phyloP scores from a whole-genome alignment of 2,797 vertebrate genomes.

The Ispidina picta region DNA sequence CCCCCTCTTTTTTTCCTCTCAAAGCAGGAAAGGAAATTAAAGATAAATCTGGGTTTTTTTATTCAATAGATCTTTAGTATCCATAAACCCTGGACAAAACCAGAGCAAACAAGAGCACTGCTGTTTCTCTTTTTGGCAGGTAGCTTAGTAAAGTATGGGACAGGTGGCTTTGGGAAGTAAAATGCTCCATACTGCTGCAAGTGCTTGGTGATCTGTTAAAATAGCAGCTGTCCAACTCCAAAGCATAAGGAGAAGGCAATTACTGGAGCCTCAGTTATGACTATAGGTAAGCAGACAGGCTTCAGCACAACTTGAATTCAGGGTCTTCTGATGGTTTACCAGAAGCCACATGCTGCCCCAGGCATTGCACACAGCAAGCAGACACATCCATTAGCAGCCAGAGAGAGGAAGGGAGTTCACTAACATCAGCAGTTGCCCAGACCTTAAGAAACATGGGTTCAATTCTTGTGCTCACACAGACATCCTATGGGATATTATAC shows the following conservation, averaged over 20 bases:
- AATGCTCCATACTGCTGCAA: neutral
- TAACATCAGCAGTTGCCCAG: neutral
- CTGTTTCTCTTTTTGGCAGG: constrained; percentile 16
- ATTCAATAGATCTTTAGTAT: neutral
- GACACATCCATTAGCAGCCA: neutral
- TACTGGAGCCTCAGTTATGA: neutral
- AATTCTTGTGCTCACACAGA: neutral
- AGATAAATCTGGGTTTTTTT: neutral
- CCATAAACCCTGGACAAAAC: neutral
- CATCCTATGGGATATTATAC: neutral
- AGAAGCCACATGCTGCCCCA: neutral
- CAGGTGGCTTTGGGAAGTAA: neutral
- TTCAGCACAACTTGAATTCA: neutral
- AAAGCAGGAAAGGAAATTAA: constrained; percentile 13
- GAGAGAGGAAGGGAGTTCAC: neutral
- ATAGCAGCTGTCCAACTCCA: constrained; percentile 16
- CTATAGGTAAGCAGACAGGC: neutral
- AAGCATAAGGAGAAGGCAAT: neutral
- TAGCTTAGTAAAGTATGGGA: neutral
- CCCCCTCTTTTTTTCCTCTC: neutral
- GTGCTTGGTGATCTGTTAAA: neutral
- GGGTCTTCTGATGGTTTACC: neutral
- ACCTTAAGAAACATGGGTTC: neutral
- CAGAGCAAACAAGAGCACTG: neutral
- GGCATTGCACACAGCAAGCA: neutral